Evolutionary conservation across 2,888 invertebrate genomes (phyloP).

Genomic region (Eupithecia vulgata): DNA sequence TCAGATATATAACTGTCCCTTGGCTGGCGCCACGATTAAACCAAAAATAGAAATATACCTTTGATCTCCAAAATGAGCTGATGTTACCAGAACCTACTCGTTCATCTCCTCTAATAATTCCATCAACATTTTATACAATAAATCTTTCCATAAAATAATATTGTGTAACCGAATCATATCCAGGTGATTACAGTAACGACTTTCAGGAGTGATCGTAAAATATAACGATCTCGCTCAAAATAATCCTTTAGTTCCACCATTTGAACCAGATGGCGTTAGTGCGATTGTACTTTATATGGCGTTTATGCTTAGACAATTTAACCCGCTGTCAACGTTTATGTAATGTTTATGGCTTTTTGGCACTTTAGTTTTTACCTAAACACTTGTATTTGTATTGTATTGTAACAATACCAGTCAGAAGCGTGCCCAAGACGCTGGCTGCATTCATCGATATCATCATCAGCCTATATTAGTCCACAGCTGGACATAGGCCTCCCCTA

Average conservation of each 20-base stretch:
- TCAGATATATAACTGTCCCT: neutral
- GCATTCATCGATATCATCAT: too few relatives aligned
- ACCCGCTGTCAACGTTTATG: too few relatives aligned
- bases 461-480: too few relatives aligned
- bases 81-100: neutral
- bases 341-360: neutral
- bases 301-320: too few relatives aligned
- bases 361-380: too few relatives aligned
- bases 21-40: neutral
- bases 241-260: constrained; percentile 19
- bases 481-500: too few relatives aligned
- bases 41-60: neutral
- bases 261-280: constrained; percentile 6
- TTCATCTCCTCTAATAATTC: neutral
- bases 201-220: constrained; percentile 19
- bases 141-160: constrained; percentile 23
- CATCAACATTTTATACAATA: constrained; percentile 11
- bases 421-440: too few relatives aligned
- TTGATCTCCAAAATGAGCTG: neutral
- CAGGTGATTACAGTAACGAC: constrained; percentile 17
- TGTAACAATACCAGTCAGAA: too few relatives aligned
- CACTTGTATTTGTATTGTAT: too few relatives aligned
- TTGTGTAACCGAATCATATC: constrained; percentile 16
- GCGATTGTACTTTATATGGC: too few relatives aligned
- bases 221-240: constrained; percentile 12